A percentile compares a stretch with the other conserved stretches of the same genome.
These are phyloP conservation scores for Chondrosia reniformis DNA, from an alignment of 37 sponge, comb jelly and placozoan genomes.

Conservation along the genomic window DNA sequence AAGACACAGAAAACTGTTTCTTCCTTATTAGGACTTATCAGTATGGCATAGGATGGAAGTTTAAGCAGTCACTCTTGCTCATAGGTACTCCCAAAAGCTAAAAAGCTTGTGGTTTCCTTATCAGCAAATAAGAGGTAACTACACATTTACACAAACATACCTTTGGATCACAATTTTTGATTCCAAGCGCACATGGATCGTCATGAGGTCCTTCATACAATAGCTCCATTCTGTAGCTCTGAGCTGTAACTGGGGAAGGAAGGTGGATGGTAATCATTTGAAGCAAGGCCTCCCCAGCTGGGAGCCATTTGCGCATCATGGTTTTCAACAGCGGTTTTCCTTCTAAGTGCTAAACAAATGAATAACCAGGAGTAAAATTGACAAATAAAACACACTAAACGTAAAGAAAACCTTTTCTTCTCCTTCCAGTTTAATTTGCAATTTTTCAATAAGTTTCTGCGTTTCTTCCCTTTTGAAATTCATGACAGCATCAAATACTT, in stretches of 20 bases:
- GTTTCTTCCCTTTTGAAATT: slow-evolving; percentile 91
- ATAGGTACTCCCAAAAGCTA: too few relatives aligned
- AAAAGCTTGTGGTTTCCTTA: too few relatives aligned
- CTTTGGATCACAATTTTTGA: slow-evolving; percentile 92
- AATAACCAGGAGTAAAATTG: background rate
- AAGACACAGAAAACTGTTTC: too few relatives aligned
- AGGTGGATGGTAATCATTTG: slow-evolving; percentile 98
- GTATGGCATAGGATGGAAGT: too few relatives aligned
- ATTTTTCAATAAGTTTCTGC: slow-evolving; percentile 75
- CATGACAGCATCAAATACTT: slow-evolving; percentile 93
- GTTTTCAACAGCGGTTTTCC: slow-evolving; percentile 69
- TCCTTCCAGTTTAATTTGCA: slow-evolving; percentile 78
- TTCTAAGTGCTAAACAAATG: slow-evolving; percentile 24
- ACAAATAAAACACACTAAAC: background rate
- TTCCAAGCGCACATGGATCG: slow-evolving; percentile 84
- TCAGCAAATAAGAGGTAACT: too few relatives aligned
- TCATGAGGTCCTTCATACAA: slow-evolving; percentile 98
- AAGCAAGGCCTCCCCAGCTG: slow-evolving; percentile 92
- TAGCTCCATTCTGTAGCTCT: slow-evolving; percentile 95
- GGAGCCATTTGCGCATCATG: slow-evolving; percentile 86
- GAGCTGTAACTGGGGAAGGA: slow-evolving; percentile 96
- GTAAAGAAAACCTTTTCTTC: slow-evolving; percentile 52
- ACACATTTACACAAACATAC: slow-evolving; percentile 61
- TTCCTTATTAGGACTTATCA: too few relatives aligned
- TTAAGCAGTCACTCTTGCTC: too few relatives aligned